phyloP scores from a whole-genome alignment of 2,113 vertebrate species.

The Macquaria australasica region DNA sequence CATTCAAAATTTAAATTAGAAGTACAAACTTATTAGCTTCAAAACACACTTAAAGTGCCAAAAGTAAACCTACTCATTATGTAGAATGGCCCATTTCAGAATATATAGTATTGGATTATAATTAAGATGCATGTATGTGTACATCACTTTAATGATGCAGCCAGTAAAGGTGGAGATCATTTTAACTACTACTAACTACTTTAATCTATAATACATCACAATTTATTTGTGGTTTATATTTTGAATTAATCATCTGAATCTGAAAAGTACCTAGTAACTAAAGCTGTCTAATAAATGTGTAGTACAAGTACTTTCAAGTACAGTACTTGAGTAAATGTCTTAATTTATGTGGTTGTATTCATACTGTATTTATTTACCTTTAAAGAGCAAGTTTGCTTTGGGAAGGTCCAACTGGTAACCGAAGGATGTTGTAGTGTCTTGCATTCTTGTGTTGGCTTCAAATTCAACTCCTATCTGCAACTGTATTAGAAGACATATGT shows the following conservation, averaged over 20 bases:
- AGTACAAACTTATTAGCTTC: too few relatives aligned
- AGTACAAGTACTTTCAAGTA: background rate
- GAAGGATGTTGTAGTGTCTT: slow-evolving; percentile 90
- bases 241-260: background rate
- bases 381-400: slow-evolving; percentile 93
- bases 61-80: too few relatives aligned
- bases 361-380: slow-evolving; percentile 81
- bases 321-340: background rate
- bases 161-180: background rate
- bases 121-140: background rate
- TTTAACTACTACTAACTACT: too few relatives aligned
- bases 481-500: slow-evolving; percentile 68
- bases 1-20: too few relatives aligned
- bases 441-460: slow-evolving; percentile 91
- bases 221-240: background rate
- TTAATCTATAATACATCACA: background rate
- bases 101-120: background rate
- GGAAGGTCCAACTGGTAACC: slow-evolving; percentile 93
- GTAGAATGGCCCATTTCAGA: too few relatives aligned
- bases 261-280: background rate
- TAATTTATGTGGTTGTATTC: background rate
- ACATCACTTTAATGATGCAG: background rate
- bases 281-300: background rate
- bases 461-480: slow-evolving; percentile 94
- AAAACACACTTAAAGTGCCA: too few relatives aligned